Percentiles rank a stretch among this genome's conserved stretches.
phyloP scores from a whole-genome alignment of 1,140 invertebrate genomes.

The Brachionus rotundiformis region DNA sequence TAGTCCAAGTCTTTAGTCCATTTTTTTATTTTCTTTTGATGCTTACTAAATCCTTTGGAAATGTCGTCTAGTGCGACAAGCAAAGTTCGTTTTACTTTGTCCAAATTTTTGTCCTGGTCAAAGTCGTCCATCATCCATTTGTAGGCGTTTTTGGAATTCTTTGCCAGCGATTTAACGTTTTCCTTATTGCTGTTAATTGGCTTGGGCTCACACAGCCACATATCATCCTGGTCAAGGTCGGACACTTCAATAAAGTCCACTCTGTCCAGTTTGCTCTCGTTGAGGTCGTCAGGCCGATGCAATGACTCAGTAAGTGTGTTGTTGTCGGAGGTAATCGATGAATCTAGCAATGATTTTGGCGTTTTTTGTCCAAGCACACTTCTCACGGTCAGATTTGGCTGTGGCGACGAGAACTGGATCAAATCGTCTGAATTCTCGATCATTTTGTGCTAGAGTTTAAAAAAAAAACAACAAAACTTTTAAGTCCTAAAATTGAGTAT shows the following conservation, averaged over 20 bases:
- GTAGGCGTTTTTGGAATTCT: conserved; percentile 9
- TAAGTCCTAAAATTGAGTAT: background rate
- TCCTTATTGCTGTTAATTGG: background rate
- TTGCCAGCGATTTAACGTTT: background rate
- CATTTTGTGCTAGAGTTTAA: background rate
- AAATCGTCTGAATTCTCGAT: conserved; percentile 32
- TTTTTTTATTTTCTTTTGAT: no score
- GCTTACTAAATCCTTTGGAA: conserved; percentile 39
- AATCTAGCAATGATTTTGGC: background rate
- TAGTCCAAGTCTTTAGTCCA: background rate
- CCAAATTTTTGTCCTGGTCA: conserved; percentile 41
- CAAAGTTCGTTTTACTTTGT: conserved; percentile 32
- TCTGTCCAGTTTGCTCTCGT: background rate
- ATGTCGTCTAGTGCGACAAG: conserved; percentile 41
- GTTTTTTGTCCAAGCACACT: background rate
- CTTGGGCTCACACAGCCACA: conserved; percentile 8
- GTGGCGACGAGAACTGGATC: conserved; percentile 29
- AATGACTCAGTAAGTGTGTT: background rate
- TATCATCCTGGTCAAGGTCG: background rate
- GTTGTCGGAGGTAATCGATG: background rate
- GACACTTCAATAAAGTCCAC: conserved; percentile 19
- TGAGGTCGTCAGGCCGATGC: background rate
- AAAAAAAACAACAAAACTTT: background rate
- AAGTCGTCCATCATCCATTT: conserved; percentile 47
- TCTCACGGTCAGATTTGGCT: background rate